Conservation (phyloP, 2,797 vertebrate genomes). For the Australoheros facetus region DNA sequence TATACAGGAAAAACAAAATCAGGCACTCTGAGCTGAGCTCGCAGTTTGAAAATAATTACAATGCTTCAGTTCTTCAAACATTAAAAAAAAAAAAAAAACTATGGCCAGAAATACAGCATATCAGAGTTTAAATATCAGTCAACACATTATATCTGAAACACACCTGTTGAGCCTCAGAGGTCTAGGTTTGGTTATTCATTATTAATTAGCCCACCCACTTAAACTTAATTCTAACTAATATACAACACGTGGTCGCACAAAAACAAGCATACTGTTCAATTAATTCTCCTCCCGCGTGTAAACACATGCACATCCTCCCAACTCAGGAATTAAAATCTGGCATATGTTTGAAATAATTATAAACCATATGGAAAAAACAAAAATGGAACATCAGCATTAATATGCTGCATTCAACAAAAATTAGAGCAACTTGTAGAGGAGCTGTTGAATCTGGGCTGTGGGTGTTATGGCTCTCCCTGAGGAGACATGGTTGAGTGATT, state of each 20-base stretch:
- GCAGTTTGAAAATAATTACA: slow-evolving; percentile 76
- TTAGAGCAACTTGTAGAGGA: slow-evolving; percentile 18
- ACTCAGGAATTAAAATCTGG: slow-evolving; percentile 50
- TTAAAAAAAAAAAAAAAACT: slow-evolving; percentile 54
- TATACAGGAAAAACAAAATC: slow-evolving; percentile 75
- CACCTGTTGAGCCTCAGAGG: slow-evolving; percentile 37
- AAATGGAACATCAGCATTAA: slow-evolving; percentile 23
- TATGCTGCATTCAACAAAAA: slow-evolving; percentile 28
- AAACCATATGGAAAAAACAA: slow-evolving; percentile 27
- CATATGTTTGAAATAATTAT: slow-evolving; percentile 39
- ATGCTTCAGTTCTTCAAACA: slow-evolving; percentile 68
- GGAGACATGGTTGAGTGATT: slow-evolving; percentile 63
- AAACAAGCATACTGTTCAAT: slow-evolving; percentile 48
- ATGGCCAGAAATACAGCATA: slow-evolving; percentile 74
- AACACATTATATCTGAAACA: slow-evolving; percentile 69
- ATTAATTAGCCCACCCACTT: slow-evolving; percentile 54
- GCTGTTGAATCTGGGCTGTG: slow-evolving; percentile 15
- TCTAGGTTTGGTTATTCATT: slow-evolving; percentile 69
- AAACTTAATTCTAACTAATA: slow-evolving; percentile 51
- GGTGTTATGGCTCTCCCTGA: slow-evolving; percentile 63
- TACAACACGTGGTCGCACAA: slow-evolving; percentile 55
- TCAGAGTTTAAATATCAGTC: slow-evolving; percentile 76
- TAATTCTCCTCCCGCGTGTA: slow-evolving; percentile 20
- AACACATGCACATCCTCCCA: slow-evolving; percentile 47
- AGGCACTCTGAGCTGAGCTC: slow-evolving; percentile 84